Evolutionary conservation across 2,888 invertebrate genomes (phyloP).

Genomic region (Sphinx pinastri): DNA sequence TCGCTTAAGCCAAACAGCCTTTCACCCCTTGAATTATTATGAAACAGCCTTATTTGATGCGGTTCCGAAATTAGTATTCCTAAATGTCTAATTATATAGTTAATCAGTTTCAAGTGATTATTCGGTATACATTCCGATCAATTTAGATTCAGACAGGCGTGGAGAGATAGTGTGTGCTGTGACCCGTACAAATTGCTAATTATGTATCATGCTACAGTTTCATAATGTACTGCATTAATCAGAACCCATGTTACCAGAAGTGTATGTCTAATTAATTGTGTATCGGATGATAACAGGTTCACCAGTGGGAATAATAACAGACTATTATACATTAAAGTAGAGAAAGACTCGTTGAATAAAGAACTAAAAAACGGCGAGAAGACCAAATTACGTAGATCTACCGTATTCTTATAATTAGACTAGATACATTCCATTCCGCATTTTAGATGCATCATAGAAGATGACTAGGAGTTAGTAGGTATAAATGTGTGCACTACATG

Average conservation of each 20-base stretch:
- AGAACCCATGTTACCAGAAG: slow-evolving; percentile 35
- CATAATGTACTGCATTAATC: slow-evolving; percentile 39
- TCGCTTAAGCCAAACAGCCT: too few species aligned
- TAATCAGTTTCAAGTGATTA: slow-evolving; percentile 16
- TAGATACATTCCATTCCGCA: neutral
- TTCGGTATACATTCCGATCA: slow-evolving; percentile 46
- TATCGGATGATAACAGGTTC: neutral
- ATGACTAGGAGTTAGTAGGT: neutral
- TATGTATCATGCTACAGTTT: slow-evolving; percentile 33
- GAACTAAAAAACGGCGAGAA: too few species aligned
- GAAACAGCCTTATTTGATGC: neutral
- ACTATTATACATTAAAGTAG: neutral
- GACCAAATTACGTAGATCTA: too few species aligned
- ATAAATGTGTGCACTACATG: neutral
- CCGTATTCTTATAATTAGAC: too few species aligned
- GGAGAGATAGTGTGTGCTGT: slow-evolving; percentile 49
- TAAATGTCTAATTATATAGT: slow-evolving; percentile 10
- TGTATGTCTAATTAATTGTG: slow-evolving; percentile 28
- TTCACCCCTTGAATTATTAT: too few species aligned
- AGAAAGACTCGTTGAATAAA: too few species aligned
- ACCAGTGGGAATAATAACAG: neutral
- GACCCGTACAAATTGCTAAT: slow-evolving; percentile 51
- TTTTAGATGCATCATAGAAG: too few species aligned
- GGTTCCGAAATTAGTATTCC: neutral
- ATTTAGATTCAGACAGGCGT: slow-evolving; percentile 49